Conservation (phyloP, 2,888 invertebrate genomes). For the Cryptocephalus primarius region DNA sequence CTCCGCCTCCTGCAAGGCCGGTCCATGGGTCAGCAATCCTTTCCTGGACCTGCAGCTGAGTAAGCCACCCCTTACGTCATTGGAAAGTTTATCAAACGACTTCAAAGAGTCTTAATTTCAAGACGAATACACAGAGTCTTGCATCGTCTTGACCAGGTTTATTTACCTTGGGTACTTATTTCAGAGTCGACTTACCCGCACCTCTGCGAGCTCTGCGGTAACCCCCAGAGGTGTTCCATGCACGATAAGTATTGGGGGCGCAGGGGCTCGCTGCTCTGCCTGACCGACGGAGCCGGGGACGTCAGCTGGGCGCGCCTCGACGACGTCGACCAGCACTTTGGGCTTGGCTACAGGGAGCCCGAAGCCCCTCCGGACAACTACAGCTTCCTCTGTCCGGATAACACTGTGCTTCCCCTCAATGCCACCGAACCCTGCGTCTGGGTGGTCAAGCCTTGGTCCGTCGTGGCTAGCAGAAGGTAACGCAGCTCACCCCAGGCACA, state of each 20-base stretch:
- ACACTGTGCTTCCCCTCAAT: conserved; percentile 48
- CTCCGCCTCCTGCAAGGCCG: conserved; percentile 72
- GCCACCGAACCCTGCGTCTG: conserved; percentile 58
- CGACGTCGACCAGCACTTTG: conserved; percentile 56
- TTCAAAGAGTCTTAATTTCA: neutral
- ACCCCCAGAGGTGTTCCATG: conserved; percentile 46
- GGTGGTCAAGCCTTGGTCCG: conserved; percentile 70
- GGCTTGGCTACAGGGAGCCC: conserved; percentile 37
- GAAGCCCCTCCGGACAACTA: conserved; percentile 42
- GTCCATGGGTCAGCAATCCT: conserved; percentile 66
- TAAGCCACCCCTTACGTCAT: no score
- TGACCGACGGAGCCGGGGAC: conserved; percentile 68
- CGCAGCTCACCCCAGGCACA: neutral
- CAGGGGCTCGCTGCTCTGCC: conserved; percentile 68
- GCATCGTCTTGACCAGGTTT: no score
- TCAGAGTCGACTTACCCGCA: conserved; percentile 54
- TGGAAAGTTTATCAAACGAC: neutral
- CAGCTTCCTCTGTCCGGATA: conserved; percentile 67
- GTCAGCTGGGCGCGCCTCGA: conserved; percentile 71
- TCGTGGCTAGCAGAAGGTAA: conserved; percentile 56
- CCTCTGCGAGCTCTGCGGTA: conserved; percentile 61
- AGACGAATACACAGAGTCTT: no score
- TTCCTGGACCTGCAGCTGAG: conserved; percentile 54
- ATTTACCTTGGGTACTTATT: conserved; percentile 7
- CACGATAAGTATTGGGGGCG: conserved; percentile 76